Evolutionary conservation across 2,113 vertebrate genomes (phyloP), one percentile per base, ranked within the genome.

Genomic region (Ammospiza nelsoni): DNA sequence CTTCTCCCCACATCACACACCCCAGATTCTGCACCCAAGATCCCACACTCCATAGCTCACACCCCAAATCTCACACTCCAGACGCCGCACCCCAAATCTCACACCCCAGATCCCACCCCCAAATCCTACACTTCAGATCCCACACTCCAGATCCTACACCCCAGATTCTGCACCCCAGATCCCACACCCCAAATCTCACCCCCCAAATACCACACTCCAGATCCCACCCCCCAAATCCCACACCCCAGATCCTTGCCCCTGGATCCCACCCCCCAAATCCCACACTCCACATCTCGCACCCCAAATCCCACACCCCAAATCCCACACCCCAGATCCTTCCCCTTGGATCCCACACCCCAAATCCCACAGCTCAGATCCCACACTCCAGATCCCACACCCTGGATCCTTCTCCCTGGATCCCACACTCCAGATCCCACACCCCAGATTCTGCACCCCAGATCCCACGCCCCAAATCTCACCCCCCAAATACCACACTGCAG

Each of bases 351-450:
- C 35, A 19, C 49, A 52, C 46, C 28, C 58, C 49, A 51, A 4
- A 51, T 51, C 14, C 24, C 4, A 9, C 8, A 16, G 3, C 15
- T 8, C 9, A 5, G 6, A 51, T 49, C 13, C 23, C 12, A 7
- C 48, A 49, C 22, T 11, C 39, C 11, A 39, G 39, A 39, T 39
- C 46, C 46, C 46, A 21, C 27, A 28, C 1, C 2, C 28, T 1
- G 0, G 1, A 24, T 44, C 2, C 62, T 35, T 35, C 35, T 35
- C 35, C 35, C 35, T 35, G 35, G 35, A 35, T 35, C 35, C 35
- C 2, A 2, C n/a, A 20, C 15, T 2, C 18, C 5, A 5, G 0
- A 35, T 23, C 11, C 25, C 9, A 3, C 37, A 35, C 52, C 1
- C 16, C 4, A 5, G 6, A 54, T 29, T 16, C 9, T 9, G 8